Evolutionary conservation across 2,797 vertebrate species (phyloP).

Genomic region (Pitangus sulphuratus): DNA sequence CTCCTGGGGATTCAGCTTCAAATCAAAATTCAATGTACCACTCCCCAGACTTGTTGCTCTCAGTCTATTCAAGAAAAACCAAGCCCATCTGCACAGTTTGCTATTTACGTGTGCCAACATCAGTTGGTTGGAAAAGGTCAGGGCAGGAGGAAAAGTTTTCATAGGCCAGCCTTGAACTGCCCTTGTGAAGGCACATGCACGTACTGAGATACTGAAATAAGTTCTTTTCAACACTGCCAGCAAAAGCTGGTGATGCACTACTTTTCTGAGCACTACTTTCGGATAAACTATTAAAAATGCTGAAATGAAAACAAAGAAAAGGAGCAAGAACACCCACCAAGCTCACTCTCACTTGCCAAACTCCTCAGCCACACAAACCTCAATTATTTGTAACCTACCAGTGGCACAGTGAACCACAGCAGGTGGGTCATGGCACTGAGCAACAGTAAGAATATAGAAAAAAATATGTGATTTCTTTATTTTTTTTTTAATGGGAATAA

Average conservation of each 20-base stretch:
- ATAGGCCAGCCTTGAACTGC: neutral
- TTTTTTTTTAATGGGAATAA: neutral
- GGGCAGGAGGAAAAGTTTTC: neutral
- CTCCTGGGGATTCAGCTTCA: conserved; percentile 35
- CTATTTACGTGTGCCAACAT: neutral
- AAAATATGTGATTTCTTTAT: neutral
- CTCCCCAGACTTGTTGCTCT: conserved; percentile 34
- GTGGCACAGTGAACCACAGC: neutral
- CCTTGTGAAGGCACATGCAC: neutral
- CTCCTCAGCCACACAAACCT: neutral
- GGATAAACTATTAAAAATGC: neutral
- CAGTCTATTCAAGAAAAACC: conserved; percentile 5
- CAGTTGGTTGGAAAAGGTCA: conserved; percentile 7
- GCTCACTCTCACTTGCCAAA: neutral
- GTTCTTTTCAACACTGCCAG: neutral
- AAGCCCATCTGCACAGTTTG: neutral
- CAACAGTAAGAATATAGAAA: neutral
- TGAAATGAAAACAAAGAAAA: neutral
- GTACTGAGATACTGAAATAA: neutral
- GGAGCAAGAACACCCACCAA: neutral
- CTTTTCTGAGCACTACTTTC: neutral
- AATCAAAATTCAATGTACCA: conserved; percentile 52
- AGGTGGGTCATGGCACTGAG: neutral
- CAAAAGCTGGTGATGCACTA: neutral
- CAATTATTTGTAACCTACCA: neutral